These are phyloP conservation scores for Rotaria sp. DNA, from an alignment of 2,888 invertebrate genomes.

Conservation along the genomic window DNA sequence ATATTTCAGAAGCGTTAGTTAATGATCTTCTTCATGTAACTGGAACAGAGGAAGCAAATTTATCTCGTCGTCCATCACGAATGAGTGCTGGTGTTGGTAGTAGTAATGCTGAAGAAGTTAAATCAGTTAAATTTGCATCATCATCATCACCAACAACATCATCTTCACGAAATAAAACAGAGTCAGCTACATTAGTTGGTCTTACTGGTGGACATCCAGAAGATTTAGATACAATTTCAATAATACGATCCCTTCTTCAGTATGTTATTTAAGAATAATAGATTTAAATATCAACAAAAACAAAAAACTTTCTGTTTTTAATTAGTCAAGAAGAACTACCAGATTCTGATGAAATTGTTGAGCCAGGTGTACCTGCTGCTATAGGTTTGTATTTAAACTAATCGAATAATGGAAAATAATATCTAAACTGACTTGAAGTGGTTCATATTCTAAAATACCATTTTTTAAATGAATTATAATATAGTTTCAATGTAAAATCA, in stretches of 20 bases:
- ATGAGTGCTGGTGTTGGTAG: neutral
- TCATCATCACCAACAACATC: neutral
- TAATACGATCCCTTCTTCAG: constrained; percentile 1
- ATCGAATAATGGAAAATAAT: neutral
- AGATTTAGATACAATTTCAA: neutral
- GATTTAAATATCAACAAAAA: neutral
- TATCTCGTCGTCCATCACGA: neutral
- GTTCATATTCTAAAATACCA: no score
- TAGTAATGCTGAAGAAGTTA: neutral
- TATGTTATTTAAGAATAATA: neutral
- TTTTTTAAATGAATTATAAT: no score
- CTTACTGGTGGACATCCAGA: neutral
- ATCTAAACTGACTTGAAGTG: no score
- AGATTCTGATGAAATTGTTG: constrained; percentile 14
- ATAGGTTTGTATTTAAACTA: neutral
- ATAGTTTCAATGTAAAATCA: no score
- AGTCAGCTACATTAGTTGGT: neutral
- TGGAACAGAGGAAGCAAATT: neutral
- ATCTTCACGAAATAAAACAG: neutral
- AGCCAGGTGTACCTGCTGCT: neutral
- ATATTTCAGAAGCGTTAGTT: neutral
- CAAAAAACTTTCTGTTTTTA: neutral
- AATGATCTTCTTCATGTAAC: neutral
- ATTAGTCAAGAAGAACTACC: neutral
- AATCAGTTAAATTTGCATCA: constrained; percentile 9